Percentiles rank a stretch among this genome's conserved stretches.
Evolutionary conservation across 2,113 vertebrate genomes (phyloP).

Genomic region (Cavia porcellus): DNA sequence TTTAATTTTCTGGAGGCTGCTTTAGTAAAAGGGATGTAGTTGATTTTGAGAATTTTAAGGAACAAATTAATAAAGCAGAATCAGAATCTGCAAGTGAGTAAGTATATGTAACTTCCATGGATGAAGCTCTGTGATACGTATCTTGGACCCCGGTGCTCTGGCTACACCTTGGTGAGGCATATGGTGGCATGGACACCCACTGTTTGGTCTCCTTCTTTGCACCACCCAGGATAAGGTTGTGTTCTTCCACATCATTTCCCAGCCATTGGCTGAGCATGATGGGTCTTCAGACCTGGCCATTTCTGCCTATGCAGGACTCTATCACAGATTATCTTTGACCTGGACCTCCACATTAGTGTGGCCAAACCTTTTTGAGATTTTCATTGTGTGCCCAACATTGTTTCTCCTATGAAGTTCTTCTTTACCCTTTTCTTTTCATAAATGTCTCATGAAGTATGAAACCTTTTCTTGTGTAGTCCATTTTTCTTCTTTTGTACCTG

Average conservation of each 20-base stretch:
- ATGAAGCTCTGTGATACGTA: neutral
- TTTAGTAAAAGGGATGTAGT: constrained; percentile 24
- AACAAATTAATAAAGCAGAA: neutral
- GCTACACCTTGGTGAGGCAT: neutral
- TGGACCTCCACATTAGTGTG: neutral
- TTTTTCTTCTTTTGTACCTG: neutral
- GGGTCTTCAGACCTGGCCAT: neutral
- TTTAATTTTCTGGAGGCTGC: neutral
- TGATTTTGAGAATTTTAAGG: constrained; percentile 26
- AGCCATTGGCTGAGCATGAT: neutral
- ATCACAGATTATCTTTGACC: neutral
- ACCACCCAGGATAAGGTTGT: neutral
- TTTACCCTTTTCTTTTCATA: neutral
- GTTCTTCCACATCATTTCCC: neutral
- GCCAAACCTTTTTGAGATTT: neutral
- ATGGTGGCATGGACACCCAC: neutral
- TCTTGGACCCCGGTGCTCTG: neutral
- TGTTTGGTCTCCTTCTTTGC: neutral
- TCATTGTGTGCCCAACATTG: neutral
- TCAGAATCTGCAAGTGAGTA: neutral
- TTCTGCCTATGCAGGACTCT: neutral
- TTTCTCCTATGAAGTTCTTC: neutral
- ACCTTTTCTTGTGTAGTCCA: neutral
- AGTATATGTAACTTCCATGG: neutral
- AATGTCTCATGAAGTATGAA: neutral